These are phyloP conservation scores for Ceratotherium simum DNA, from an alignment of 2,113 vertebrate species.

Conservation along the genomic window DNA sequence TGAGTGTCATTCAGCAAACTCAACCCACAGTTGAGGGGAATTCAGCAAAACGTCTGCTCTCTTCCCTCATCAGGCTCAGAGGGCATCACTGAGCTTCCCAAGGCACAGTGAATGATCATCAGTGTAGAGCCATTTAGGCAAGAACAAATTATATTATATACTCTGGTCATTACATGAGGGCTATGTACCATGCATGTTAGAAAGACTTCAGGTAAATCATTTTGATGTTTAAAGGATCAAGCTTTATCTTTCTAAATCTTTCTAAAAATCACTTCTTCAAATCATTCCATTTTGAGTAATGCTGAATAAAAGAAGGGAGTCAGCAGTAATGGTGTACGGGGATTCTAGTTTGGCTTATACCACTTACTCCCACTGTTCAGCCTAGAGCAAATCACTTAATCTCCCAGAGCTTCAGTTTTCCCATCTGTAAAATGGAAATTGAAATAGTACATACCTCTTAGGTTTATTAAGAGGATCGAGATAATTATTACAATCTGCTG, in stretches of 20 bases:
- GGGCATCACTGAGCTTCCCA: not conserved
- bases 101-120: not conserved
- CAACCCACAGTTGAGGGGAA: not conserved
- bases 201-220: not conserved
- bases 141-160: not conserved
- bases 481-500: not conserved
- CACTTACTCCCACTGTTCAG: not conserved
- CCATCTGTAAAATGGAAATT: not conserved
- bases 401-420: not conserved
- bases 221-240: constrained; percentile 26
- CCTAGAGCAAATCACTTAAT: not conserved
- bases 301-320: not conserved
- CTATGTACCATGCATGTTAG: not conserved
- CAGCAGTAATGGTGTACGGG: not conserved
- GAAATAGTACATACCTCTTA: not conserved
- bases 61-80: not conserved
- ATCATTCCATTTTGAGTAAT: not conserved
- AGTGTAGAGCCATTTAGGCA: not conserved
- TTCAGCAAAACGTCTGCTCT: not conserved
- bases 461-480: not conserved
- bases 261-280: not conserved
- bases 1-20: not conserved
- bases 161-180: not conserved
- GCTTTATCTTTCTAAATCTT: not conserved
- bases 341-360: not conserved